Evolutionary conservation across 2,113 vertebrate genomes (phyloP).

Genomic region (Calypte anna): DNA sequence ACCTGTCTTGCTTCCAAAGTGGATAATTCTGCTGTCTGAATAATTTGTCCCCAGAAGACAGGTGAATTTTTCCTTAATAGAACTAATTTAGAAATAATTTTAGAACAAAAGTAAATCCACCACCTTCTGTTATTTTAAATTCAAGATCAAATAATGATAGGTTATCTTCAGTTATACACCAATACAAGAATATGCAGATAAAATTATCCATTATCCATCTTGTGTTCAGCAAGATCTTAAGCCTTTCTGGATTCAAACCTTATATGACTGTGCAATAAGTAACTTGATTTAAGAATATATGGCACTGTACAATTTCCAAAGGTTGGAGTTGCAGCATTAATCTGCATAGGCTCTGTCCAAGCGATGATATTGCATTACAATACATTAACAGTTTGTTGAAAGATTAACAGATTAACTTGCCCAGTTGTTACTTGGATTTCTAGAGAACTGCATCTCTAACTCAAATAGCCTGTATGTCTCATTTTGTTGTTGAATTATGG

Average conservation of each 20-base stretch:
- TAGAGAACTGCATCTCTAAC: neutral
- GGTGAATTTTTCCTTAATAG: neutral
- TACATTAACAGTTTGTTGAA: neutral
- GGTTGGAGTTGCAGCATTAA: neutral
- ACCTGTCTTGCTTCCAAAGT: neutral
- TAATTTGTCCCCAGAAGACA: neutral
- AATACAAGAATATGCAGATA: neutral
- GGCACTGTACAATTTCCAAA: neutral
- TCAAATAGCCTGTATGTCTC: neutral
- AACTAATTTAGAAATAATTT: neutral
- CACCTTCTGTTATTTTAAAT: neutral
- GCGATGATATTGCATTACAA: neutral
- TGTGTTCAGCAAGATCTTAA: neutral
- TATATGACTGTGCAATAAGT: neutral
- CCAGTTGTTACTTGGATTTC: neutral
- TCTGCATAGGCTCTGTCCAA: neutral
- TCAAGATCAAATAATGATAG: neutral
- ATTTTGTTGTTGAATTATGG: neutral
- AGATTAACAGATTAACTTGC: neutral
- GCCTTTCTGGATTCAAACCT: neutral
- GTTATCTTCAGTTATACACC: neutral
- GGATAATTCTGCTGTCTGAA: neutral
- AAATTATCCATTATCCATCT: neutral
- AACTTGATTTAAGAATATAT: neutral
- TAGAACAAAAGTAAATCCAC: neutral